Evolutionary conservation across 2,888 invertebrate species (phyloP), one percentile per base, ranked within the genome.

Genomic region (Xylocampa areola): DNA sequence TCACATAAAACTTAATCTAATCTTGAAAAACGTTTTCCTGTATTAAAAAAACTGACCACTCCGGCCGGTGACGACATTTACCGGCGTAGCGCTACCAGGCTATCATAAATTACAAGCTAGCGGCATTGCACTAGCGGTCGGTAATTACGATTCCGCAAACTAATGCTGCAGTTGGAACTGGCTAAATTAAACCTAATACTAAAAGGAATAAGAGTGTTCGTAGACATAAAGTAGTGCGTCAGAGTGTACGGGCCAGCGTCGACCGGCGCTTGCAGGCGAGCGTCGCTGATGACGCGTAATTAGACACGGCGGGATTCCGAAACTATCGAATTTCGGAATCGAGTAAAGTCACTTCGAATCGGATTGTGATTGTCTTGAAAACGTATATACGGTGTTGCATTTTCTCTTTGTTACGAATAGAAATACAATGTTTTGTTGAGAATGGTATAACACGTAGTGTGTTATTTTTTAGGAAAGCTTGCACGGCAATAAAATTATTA

Each of bases 41-140:
- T 58, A 14, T n/a, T 33, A 51, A 73, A 78, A 73, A 76, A 61
- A 58, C 61, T 71, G 67, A 67, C 68, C 75, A 68, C 68, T 59
- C 44, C 61, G 36, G 55, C 68, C 63, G 70, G 68, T 78, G 82
- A 81, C 81, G 84, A 84, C 85, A 86, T 82, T 77, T 77, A 79
- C 80, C 77, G 77, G 65, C 83, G 80, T 80, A 75, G 79, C 62
- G 76, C 73, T 82, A 87, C 87, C 83, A 88, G 85, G 87, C 79
- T 73, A 77, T 74, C 87, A 90, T 90, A 89, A 90, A 89, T 90
- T 85, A 88, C 84, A 78, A 80, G 81, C 68, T 63, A 65, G 70
- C 59, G 58, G 72, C 73, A 75, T 67, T 76, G 68, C 77, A 76
- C 76, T 64, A 66, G 69, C 73, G 65, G 63, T 58, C 60, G 70